A percentile compares a stretch with the other conserved stretches of the same genome.
Evolutionary conservation across 2,797 vertebrate genomes (phyloP).

Genomic region (Phoebastria nigripes): DNA sequence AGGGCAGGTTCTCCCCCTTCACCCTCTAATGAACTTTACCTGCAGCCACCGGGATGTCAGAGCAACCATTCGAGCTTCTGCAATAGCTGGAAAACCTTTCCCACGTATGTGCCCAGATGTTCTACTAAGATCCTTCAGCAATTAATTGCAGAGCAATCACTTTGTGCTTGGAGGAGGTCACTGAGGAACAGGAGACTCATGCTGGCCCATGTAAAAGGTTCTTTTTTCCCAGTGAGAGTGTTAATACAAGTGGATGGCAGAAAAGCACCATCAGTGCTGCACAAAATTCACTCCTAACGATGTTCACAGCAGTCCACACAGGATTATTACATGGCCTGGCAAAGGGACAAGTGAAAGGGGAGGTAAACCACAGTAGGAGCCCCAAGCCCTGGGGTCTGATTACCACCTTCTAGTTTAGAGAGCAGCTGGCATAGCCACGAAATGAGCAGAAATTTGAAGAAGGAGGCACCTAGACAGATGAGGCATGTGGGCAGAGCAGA

Average conservation of each 20-base stretch:
- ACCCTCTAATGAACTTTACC: neutral
- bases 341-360: neutral
- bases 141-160: neutral
- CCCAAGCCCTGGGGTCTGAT: neutral
- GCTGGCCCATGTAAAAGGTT: neutral
- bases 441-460: neutral
- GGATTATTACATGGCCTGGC: neutral
- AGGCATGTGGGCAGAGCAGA: accelerated
- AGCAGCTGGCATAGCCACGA: neutral
- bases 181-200: neutral
- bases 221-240: neutral
- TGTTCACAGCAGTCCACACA: neutral
- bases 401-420: neutral
- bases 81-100: neutral
- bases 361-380: neutral
- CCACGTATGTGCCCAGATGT: neutral
- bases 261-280: neutral
- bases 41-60: neutral
- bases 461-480: neutral
- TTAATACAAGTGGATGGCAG: neutral
- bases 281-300: neutral
- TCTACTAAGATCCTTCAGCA: neutral
- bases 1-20: neutral
- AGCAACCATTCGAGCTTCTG: neutral
- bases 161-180: neutral